Evolutionary conservation across 1,140 invertebrate genomes (phyloP).

Genomic region (Frieseomelitta varia): DNA sequence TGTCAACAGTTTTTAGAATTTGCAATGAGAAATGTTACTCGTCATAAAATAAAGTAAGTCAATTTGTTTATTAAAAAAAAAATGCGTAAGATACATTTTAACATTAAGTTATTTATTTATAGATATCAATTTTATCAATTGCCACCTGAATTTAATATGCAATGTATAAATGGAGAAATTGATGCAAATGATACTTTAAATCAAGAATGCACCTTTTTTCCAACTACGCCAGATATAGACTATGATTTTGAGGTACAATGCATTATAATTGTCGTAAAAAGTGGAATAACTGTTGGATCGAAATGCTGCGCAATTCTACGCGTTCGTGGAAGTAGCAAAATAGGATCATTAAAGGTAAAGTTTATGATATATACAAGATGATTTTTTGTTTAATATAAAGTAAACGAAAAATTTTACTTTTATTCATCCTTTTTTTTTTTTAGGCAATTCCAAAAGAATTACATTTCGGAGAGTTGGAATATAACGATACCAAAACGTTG

Average conservation of each 20-base stretch:
- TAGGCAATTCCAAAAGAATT: slow-evolving; percentile 70
- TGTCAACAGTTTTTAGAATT: slow-evolving; percentile 57
- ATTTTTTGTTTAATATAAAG: neutral
- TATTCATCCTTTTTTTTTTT: neutral
- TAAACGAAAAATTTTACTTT: too few relatives aligned
- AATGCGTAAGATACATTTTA: neutral
- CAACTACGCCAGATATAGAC: slow-evolving; percentile 48
- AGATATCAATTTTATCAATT: slow-evolving; percentile 65
- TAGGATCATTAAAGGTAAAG: slow-evolving; percentile 69
- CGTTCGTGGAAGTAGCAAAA: slow-evolving; percentile 61
- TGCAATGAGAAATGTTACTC: slow-evolving; percentile 68
- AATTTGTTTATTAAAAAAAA: slow-evolving; percentile 16
- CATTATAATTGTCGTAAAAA: slow-evolving; percentile 42
- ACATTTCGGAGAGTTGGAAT: slow-evolving; percentile 61
- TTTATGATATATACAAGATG: neutral
- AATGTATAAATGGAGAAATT: slow-evolving; percentile 56
- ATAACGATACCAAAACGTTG: slow-evolving; percentile 50
- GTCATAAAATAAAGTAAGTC: slow-evolving; percentile 68
- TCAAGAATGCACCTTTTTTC: slow-evolving; percentile 69
- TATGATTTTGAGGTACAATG: slow-evolving; percentile 69
- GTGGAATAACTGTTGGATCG: slow-evolving; percentile 36
- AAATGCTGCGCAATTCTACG: slow-evolving; percentile 40
- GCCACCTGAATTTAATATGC: slow-evolving; percentile 60
- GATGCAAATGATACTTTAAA: slow-evolving; percentile 67
- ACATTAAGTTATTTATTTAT: neutral